Base-by-base conservation (phyloP, 2,888 invertebrate genomes). In the Strigamia crassipes region DNA sequence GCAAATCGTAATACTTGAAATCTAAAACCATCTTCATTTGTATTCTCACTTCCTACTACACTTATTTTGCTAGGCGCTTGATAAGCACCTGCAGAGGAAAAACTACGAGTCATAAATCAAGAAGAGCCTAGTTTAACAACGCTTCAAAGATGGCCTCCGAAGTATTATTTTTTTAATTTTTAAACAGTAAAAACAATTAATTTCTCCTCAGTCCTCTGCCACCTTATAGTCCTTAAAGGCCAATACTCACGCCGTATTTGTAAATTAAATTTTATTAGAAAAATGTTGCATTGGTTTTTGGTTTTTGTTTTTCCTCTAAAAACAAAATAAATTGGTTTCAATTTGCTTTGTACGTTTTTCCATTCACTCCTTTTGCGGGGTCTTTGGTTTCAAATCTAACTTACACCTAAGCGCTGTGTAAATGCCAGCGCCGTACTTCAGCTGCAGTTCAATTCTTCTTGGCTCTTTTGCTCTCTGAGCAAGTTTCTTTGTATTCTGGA, bases 401-500 rank as follows among this genome's bases (percentile, higher is more conserved):
- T 51, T 51, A 38, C 38, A 38, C 38, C 56, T 18, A 73, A 73
- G 73, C 73, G 73, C 31, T 73, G 27, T 73, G 73, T 73, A 73
- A 73, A 73, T 73, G 31, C 73, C 56, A 9, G 15, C 73, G 31
- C 27, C 27, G 27, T 31, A 73, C 23, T 23, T 31, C 13, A 73
- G 73, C 73, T n/a, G 31, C 73, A 73, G 73, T 73, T 31, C 27
- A 73, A 73, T 73, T 73, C 73, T 73, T 73, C 27, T 73, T 73
- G 73, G 73, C 73, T 73, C 73, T 73, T 73, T 73, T 73, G n/a
- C 73, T 73, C 73, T 73, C 73, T 51, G 27, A 27, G 73, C 73
- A 73, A 73, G 73, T 73, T 73, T 31, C 73, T 73, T 73, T 73
- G 73, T 73, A 73, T 73, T 73, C 73, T 73, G 73, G 73, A 73